A percentile compares a stretch with the other conserved stretches of the same genome.
These are phyloP conservation scores for Nasonia longicornis DNA, from an alignment of 1,140 invertebrate species.

Conservation along the genomic window DNA sequence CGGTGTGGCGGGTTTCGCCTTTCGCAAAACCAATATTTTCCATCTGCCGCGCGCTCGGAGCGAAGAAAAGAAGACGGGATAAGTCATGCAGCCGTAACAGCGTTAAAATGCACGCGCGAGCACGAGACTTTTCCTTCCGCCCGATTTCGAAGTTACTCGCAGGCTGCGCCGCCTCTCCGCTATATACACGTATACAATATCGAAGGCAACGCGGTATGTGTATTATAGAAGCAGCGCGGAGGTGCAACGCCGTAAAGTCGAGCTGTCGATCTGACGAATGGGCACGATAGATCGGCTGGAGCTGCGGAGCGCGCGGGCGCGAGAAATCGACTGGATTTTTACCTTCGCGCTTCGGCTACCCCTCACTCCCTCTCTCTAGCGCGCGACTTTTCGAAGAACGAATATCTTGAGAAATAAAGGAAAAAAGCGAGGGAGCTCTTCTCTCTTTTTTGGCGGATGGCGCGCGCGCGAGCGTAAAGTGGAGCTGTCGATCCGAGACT, in stretches of 20 bases:
- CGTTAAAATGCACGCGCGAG: conserved; percentile 20
- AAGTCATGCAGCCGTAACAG: conserved; percentile 11
- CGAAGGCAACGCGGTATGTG: not conserved
- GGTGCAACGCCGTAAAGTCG: conserved; percentile 42
- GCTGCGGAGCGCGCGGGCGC: not conserved
- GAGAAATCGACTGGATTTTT: conserved; percentile 32
- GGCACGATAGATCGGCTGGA: conserved; percentile 28
- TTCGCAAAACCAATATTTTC: not conserved
- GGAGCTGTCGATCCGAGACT: conserved; percentile 26
- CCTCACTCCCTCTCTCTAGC: not conserved
- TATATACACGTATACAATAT: not conserved
- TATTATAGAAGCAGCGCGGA: not conserved
- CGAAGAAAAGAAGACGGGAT: not conserved
- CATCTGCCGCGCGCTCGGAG: not conserved
- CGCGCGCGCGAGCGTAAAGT: conserved; percentile 30
- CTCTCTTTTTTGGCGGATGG: conserved; percentile 12
- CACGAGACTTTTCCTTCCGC: conserved; percentile 12
- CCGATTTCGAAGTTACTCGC: conserved; percentile 47
- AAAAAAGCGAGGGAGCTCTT: not conserved
- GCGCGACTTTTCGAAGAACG: conserved; percentile 24
- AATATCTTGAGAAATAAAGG: conserved; percentile 40
- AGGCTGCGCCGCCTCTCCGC: not conserved
- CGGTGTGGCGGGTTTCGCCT: not conserved
- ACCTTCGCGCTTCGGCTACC: not conserved
- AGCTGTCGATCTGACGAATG: conserved; percentile 50